Evolutionary conservation across 1,140 invertebrate species (phyloP).

Genomic region (Aphelenchoides avenae): DNA sequence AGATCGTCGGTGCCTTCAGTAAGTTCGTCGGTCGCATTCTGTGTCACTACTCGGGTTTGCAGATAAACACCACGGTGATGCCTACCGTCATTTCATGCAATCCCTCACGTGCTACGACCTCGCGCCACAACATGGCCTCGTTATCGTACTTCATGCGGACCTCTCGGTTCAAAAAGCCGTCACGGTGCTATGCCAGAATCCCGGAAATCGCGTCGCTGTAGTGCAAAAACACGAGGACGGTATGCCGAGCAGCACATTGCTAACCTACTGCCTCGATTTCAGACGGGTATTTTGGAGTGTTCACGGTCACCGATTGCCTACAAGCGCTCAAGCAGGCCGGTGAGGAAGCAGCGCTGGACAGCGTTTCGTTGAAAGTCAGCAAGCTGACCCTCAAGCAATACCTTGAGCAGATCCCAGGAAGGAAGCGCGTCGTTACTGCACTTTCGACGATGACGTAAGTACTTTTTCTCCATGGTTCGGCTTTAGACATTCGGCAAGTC

Average conservation of each 20-base stretch:
- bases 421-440: conserved; percentile 21
- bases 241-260: too few species aligned
- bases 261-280: too few species aligned
- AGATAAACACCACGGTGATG: conserved; percentile 31
- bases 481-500: conserved; percentile 6
- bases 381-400: conserved; percentile 20
- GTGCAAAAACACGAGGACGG: conserved; percentile 13
- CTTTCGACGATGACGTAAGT: conserved; percentile 20
- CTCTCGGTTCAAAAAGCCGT: conserved; percentile 34
- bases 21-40: conserved; percentile 12
- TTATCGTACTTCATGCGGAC: conserved; percentile 33
- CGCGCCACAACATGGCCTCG: conserved; percentile 36
- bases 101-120: conserved; percentile 44
- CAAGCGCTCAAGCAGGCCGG: conserved; percentile 20
- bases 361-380: conserved; percentile 1
- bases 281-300: conserved; percentile 29
- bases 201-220: conserved; percentile 20
- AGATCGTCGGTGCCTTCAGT: conserved; percentile 40
- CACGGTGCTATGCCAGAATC: conserved; percentile 13
- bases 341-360: conserved; percentile 6
- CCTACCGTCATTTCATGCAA: conserved; percentile 38
- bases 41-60: conserved; percentile 3
- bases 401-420: conserved; percentile 18
- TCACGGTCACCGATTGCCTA: conserved; percentile 35
- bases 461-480: neutral